Conservation (phyloP, 2,797 vertebrate species). For the Sarcophilus harrisii region DNA sequence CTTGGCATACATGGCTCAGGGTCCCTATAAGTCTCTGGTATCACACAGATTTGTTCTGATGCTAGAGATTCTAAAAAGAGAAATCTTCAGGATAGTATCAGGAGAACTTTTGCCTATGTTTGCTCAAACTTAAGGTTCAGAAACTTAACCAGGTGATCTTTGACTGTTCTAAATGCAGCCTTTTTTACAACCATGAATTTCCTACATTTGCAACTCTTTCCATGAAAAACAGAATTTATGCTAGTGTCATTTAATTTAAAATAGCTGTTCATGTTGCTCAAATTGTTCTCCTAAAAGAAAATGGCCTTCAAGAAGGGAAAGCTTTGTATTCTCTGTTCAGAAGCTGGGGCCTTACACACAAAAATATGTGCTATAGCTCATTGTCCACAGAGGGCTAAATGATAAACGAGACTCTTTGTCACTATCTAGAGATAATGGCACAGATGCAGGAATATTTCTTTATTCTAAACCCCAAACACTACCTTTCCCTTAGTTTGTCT, state of each 20-base stretch:
- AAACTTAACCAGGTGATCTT: not conserved
- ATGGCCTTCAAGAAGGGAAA: not conserved
- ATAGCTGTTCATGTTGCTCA: not conserved
- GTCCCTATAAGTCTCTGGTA: not conserved
- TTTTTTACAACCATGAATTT: not conserved
- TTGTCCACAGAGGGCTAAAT: not conserved
- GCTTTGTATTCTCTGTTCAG: not conserved
- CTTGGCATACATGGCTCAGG: not conserved
- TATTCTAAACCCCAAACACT: constrained; percentile 5
- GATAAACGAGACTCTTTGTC: rapidly evolving
- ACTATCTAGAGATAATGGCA: not conserved
- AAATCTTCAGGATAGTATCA: not conserved
- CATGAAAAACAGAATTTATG: not conserved
- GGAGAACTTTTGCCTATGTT: not conserved
- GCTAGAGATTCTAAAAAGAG: not conserved
- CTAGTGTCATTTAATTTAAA: constrained; percentile 38
- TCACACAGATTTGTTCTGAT: not conserved
- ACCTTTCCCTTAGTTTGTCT: constrained; percentile 25
- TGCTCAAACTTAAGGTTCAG: not conserved
- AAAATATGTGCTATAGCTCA: not conserved
- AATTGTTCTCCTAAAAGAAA: constrained; percentile 25
- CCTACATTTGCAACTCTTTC: not conserved
- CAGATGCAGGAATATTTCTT: constrained; percentile 30
- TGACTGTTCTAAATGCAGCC: not conserved
- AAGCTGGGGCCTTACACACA: not conserved